Conservation (phyloP, 92 coral and sea anemone species). For the Zoanthus gigantus region DNA sequence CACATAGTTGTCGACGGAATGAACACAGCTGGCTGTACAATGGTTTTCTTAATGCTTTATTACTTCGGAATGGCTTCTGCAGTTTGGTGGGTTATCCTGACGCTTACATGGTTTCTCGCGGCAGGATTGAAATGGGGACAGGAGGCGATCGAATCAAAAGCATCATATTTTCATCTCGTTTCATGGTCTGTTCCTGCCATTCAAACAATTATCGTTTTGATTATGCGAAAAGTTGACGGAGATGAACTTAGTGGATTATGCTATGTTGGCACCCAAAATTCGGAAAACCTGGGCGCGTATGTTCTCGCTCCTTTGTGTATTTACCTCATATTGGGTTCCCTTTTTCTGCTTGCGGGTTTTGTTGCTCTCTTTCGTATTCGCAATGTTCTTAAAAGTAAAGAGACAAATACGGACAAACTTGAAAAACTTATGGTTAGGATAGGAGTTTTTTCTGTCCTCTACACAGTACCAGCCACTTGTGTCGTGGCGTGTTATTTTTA, state of each 20-base stretch:
- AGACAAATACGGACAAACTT: conserved; percentile 93
- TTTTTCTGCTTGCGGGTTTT: conserved; percentile 94
- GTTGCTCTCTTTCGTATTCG: conserved; percentile 95
- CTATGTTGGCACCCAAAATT: conserved; percentile 88
- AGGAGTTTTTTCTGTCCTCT: conserved; percentile 95
- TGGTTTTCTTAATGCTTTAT: conserved; percentile 93
- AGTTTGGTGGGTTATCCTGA: conserved; percentile 97
- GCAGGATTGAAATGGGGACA: conserved; percentile 99
- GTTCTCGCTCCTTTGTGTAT: conserved; percentile 91
- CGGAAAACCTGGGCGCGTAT: conserved; percentile 78
- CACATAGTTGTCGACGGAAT: conserved; percentile 86
- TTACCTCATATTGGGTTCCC: conserved; percentile 86
- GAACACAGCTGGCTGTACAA: conserved; percentile 97
- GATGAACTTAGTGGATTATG: conserved; percentile 96
- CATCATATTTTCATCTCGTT: conserved; percentile 89
- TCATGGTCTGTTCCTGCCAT: conserved; percentile 98
- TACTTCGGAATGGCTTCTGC: conserved; percentile 99
- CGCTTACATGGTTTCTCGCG: conserved; percentile 95
- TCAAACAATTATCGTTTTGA: conserved; percentile 92
- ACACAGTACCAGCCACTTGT: conserved; percentile 92
- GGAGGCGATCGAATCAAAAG: conserved; percentile 93
- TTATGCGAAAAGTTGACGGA: conserved; percentile 90
- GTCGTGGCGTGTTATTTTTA: conserved; percentile 94
- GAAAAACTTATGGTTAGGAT: conserved; percentile 96
- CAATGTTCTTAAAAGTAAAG: conserved; percentile 90